Base-by-base conservation (phyloP, 1,140 invertebrate genomes). In the Cherax destructor region DNA sequence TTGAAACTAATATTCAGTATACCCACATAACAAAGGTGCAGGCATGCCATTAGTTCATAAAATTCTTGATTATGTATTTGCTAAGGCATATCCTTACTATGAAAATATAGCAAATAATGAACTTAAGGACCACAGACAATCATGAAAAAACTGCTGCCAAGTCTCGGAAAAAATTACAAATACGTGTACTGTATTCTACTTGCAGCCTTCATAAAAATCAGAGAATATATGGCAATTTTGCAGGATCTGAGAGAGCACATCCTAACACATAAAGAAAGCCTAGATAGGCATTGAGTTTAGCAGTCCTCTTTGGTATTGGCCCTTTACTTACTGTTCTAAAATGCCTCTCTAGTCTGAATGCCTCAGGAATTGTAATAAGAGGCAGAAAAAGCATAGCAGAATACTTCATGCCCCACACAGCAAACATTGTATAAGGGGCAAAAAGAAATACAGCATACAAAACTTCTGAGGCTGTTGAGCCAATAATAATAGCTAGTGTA, bases 401-500 rank as follows among this genome's bases (percentile, higher is more conserved):
- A 86, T 94, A 95, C 69, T 93, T 91, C 41, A 93, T 61, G 24
- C 89, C 96, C 83, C 97, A 96, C 72, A 98, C 97, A 59, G 97
- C 96, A 95, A 99, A 97, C 91, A 97, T 96, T 86, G 99, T 97
- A 93, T 99, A 99, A 7, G 98, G 98, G 72, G 97, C 96, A 94
- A 99, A 99, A 16, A 99, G 94, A 91, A 99, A 95, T 95, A 98
- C 96, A 78, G 97, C 97, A 95, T 98, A 99, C 11, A 99, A 95
- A 91, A 98, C 96, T 95, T 99, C 98, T 16, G 98, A 99, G 86
- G 97, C 97, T 72, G 97, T 98, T 93, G 96, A 96, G 21, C 98
- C 98, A 93, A 99, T 97, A n/a, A 99, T 94, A 94, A 99, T 99
- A 11, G 98, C 98, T 92, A 99, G 94, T 9, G 98, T 99, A 0